Conservation (phyloP, 2,888 invertebrate species). For the Agrochola lychnidis region DNA sequence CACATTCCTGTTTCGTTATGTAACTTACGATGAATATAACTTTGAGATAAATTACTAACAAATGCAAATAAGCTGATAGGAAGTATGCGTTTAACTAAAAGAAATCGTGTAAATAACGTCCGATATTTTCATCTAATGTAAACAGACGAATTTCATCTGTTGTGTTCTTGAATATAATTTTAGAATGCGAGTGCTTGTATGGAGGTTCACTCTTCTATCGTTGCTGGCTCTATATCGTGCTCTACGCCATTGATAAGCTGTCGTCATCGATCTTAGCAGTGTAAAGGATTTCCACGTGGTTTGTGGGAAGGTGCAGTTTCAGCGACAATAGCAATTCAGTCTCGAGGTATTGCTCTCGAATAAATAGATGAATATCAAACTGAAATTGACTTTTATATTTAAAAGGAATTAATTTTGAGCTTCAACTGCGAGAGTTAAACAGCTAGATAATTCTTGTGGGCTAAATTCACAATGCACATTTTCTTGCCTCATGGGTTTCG, state of each 20-base stretch:
- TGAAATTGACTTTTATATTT: neutral
- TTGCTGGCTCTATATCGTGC: neutral
- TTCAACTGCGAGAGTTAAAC: neutral
- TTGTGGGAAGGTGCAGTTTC: neutral
- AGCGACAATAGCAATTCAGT: neutral
- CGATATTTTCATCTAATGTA: constrained; percentile 42
- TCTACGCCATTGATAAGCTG: constrained; percentile 23
- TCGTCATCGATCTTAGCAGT: constrained; percentile 35
- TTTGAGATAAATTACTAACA: constrained; percentile 20
- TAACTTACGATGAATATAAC: constrained; percentile 17
- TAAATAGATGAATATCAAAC: neutral
- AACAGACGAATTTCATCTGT: constrained; percentile 26
- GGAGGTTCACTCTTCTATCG: constrained; percentile 8
- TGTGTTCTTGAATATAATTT: constrained; percentile 26
- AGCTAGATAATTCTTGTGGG: neutral
- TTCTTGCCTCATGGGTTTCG: neutral
- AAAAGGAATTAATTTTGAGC: neutral
- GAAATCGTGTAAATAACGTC: constrained; percentile 30
- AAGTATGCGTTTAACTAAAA: constrained; percentile 28
- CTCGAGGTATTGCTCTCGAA: neutral
- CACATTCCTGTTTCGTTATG: constrained; percentile 13
- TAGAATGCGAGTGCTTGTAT: constrained; percentile 10
- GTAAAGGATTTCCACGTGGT: constrained; percentile 16
- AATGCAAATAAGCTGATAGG: constrained; percentile 35
- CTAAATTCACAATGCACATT: too few relatives aligned